Conservation (phyloP, 2,888 invertebrate genomes). For the Pocota personata region DNA sequence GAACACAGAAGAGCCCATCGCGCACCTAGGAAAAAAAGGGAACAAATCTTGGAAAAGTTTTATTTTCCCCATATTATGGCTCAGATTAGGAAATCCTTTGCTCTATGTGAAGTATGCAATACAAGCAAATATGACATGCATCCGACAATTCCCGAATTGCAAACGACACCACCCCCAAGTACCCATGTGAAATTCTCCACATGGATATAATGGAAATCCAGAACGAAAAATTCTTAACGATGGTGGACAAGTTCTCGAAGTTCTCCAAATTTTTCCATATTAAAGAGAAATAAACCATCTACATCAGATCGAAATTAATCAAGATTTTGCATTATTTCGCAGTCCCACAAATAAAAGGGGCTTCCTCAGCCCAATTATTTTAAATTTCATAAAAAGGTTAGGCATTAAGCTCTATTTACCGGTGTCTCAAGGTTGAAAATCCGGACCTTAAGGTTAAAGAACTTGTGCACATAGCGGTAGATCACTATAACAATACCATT, state of each 20-base stretch:
- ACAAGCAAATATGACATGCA: conserved; percentile 44
- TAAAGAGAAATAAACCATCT: too few species aligned
- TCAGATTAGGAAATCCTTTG: conserved; percentile 18
- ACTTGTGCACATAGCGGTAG: too few species aligned
- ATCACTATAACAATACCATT: too few species aligned
- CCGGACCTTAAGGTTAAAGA: too few species aligned
- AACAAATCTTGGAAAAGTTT: conserved; percentile 17
- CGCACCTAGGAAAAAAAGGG: neutral
- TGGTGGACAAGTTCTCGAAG: too few species aligned
- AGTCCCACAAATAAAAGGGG: too few species aligned
- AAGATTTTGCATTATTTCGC: too few species aligned
- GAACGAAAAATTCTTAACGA: too few species aligned
- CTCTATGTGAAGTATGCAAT: conserved; percentile 26
- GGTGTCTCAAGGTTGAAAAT: neutral
- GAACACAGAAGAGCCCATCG: conserved; percentile 33
- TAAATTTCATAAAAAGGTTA: conserved; percentile 10
- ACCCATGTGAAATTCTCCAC: conserved; percentile 21
- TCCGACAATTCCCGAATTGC: conserved; percentile 41
- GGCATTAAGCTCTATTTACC: neutral
- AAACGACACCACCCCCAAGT: conserved; percentile 35
- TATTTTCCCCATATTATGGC: conserved; percentile 42
- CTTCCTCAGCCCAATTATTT: neutral
- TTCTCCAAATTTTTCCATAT: too few species aligned
- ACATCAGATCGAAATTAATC: too few species aligned
- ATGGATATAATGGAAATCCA: neutral